A percentile compares a stretch with the other conserved stretches of the same genome.
Evolutionary conservation across 2,113 vertebrate genomes (phyloP).

Genomic region (Vulpes ferrilata): DNA sequence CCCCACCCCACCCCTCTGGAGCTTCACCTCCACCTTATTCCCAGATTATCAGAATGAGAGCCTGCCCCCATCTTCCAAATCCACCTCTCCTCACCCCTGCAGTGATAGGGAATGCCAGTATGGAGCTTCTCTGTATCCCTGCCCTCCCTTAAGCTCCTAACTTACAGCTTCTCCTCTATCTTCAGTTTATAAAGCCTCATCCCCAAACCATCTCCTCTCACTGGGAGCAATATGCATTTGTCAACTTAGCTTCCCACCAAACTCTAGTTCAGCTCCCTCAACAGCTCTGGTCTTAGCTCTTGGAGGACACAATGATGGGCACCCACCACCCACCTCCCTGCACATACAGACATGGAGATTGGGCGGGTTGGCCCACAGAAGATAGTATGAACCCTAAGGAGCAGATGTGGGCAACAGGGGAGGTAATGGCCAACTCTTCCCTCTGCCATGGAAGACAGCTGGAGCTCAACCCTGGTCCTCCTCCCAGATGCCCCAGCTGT

Average conservation of each 20-base stretch:
- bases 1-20: too few relatives aligned
- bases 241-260: background rate
- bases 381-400: background rate
- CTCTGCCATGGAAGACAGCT: background rate
- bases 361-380: background rate
- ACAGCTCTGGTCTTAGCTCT: background rate
- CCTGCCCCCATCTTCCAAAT: background rate
- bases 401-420: background rate
- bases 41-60: background rate
- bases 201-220: background rate
- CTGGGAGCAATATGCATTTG: background rate
- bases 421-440: background rate
- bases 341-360: background rate
- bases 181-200: background rate
- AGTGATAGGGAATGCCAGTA: background rate
- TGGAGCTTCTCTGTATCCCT: background rate
- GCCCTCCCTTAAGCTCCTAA: background rate
- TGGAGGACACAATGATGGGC: background rate
- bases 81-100: fast-evolving
- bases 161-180: background rate
- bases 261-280: background rate
- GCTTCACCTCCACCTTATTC: background rate
- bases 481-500: background rate
- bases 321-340: background rate
- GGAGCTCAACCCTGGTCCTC: background rate